Conservation (phyloP, 2,888 invertebrate genomes). For the Caenorhabditis plicata region DNA sequence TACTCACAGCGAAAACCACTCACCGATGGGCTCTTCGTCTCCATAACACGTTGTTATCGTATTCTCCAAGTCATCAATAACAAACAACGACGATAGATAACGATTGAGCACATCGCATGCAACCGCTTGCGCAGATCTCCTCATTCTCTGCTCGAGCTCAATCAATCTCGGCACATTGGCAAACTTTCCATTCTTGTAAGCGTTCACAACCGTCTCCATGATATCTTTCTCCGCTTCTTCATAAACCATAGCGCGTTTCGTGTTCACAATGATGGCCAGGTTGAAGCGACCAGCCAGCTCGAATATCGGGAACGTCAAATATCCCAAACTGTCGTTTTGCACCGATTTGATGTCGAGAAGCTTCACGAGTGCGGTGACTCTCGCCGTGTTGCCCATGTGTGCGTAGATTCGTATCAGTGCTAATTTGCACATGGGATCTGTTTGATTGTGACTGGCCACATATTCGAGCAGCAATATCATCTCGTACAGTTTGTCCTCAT, state of each 20-base stretch:
- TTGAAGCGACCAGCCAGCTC: conserved; percentile 45
- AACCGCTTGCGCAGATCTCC: conserved; percentile 25
- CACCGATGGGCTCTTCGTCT: conserved; percentile 43
- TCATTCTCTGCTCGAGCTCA: conserved; percentile 21
- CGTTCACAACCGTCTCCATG: conserved; percentile 33
- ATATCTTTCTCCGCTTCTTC: conserved; percentile 52
- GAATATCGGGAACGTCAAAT: conserved; percentile 45
- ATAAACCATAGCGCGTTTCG: conserved; percentile 36
- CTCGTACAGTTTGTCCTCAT: conserved; percentile 65
- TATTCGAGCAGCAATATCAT: conserved; percentile 75
- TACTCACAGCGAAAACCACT: too few species aligned
- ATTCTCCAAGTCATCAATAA: conserved; percentile 40
- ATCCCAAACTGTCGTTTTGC: conserved; percentile 54
- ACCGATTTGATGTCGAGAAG: conserved; percentile 55
- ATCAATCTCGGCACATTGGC: conserved; percentile 38
- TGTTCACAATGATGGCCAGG: conserved; percentile 40
- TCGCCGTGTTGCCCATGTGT: conserved; percentile 15
- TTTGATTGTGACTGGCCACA: conserved; percentile 61
- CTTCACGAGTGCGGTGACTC: conserved; percentile 26
- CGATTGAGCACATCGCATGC: conserved; percentile 44
- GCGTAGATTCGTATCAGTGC: conserved; percentile 32
- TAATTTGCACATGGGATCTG: conserved; percentile 31
- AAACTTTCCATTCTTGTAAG: conserved; percentile 44
- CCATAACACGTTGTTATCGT: conserved; percentile 41
- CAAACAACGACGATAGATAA: conserved; percentile 42